Evolutionary conservation across 2,888 invertebrate species (phyloP), one percentile per base, ranked within the genome.

Genomic region (Drosophila meridiana): DNA sequence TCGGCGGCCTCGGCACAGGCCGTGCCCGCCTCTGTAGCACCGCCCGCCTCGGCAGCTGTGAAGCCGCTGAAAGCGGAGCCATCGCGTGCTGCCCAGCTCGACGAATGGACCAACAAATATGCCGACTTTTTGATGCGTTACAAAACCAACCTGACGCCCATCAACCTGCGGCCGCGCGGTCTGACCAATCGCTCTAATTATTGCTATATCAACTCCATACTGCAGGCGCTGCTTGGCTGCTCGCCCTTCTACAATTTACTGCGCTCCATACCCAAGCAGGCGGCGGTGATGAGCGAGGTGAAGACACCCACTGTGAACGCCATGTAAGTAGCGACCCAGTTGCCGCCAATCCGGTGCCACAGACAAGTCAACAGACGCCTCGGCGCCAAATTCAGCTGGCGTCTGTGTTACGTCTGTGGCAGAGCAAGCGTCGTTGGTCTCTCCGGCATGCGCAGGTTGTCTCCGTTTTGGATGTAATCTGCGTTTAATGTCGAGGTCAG

Each of bases 131-230:
- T 98, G 69, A 94, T 95, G 2, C 95, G 95, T 85, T 96, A 97
- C 91, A 95, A 95, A 89, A 94, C 97, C 86, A 97, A 97, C 91
- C 96, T 97, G 91, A 95, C 95, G 70, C 95, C 96, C 0, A 95
- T 97, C 34, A 96, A 97, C 73, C 94, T 99, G 50, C 95, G 97
- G 89, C 98, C 99, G 0, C 95, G 99, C 59, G 99, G 99, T 1
- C 95, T 99, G 57, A 97, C 97, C 62, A 99, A 99, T 93, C 96
- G 97, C 78, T 97, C 97, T 76, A 99, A 99, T 94, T 99, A 98
- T 93, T 99, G 99, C 94, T 99, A 99, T 92, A 97, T 99, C 74
- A 99, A 99, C 93, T 97, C 99, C 28, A 98, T 98, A 77, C 94
- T 99, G 43, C 98, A 99, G 93, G 98, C 99, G 0, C 93, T 99